Evolutionary conservation across 2,888 invertebrate genomes (phyloP), one percentile per base, ranked within the genome.

Genomic region (Stenodema calcarata): DNA sequence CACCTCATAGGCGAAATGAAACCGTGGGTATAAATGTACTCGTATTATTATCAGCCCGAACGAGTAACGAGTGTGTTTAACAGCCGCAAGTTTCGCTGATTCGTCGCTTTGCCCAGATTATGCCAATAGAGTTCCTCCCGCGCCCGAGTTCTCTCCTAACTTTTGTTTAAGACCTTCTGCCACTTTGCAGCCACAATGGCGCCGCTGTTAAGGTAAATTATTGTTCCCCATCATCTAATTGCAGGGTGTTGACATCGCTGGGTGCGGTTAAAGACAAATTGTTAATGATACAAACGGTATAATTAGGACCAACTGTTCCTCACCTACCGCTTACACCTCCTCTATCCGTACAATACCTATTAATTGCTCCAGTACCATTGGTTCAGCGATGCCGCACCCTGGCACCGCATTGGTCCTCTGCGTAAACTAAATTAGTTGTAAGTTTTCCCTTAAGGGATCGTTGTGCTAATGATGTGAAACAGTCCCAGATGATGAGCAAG

Each of bases 181-280:
- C 73, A 73, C 73, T 73, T 73, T 73, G 73, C n/a, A 73, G 73
- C 73, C 73, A 73, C 73, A 73, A 73, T 73, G 73, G 73, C 35
- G 73, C 41, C 16, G 73, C 73, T 73, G 18, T 73, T 73, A 73
- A 41, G 73, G 73, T 73, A 73, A 73, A 73, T 73, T 73, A 73
- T 73, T 73, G 73, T 73, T 73, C 73, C 73, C 41, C 73, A 30
- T 73, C 73, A 14, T 73, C 73, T 73, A 73, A 73, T 73, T 73
- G 73, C 73, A 2, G 73, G 35, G 73, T 73, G 73, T 73, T 73
- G 73, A 73, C 73, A 73, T 73, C 73, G 30, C 73, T 73, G 35
- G 73, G 35, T 35, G 73, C 73, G 30, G 73, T 73, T 73, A 73
- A 73, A 73, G 73, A 73, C 73, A 73, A 73, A 73, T 73, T 73